Evolutionary conservation across 2,797 vertebrate species (phyloP).

Genomic region (Austrolebias charrua): DNA sequence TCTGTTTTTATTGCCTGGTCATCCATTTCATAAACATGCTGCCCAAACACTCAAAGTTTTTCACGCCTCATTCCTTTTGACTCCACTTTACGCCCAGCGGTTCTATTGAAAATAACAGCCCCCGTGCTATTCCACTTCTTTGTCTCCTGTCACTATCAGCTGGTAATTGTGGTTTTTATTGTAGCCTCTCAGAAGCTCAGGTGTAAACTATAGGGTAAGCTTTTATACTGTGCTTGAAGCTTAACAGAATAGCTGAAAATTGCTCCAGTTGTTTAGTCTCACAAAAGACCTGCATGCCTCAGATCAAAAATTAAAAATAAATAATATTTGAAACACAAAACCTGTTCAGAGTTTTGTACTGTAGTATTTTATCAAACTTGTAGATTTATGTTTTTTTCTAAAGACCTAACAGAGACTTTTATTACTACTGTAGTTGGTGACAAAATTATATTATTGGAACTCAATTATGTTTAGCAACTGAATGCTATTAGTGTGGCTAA

Average conservation of each 20-base stretch:
- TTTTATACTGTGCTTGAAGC: constrained; percentile 43
- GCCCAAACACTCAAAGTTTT: constrained; percentile 59
- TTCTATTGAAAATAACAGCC: constrained; percentile 61
- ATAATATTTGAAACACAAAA: no score
- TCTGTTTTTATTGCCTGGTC: constrained; percentile 32
- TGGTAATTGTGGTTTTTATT: constrained; percentile 72
- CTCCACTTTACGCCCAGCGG: constrained; percentile 60
- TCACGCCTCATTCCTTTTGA: constrained; percentile 65
- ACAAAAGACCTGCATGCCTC: constrained; percentile 5
- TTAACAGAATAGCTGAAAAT: constrained; percentile 45
- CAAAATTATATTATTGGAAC: no score
- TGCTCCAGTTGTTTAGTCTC: constrained; percentile 35
- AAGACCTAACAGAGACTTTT: no score
- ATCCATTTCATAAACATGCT: constrained; percentile 52
- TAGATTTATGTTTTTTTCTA: no score
- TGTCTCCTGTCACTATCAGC: constrained; percentile 65
- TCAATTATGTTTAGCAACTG: no score
- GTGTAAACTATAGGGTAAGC: constrained; percentile 66
- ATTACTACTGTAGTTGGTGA: no score
- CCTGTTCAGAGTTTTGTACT: not conserved
- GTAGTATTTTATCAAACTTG: not conserved
- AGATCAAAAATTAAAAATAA: constrained; percentile 1
- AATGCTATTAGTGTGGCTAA: no score
- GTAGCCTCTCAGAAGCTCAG: constrained; percentile 62
- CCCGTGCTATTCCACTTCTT: constrained; percentile 58